Conservation (phyloP, 92 coral and sea anemone genomes). For the Bergia sp. region DNA sequence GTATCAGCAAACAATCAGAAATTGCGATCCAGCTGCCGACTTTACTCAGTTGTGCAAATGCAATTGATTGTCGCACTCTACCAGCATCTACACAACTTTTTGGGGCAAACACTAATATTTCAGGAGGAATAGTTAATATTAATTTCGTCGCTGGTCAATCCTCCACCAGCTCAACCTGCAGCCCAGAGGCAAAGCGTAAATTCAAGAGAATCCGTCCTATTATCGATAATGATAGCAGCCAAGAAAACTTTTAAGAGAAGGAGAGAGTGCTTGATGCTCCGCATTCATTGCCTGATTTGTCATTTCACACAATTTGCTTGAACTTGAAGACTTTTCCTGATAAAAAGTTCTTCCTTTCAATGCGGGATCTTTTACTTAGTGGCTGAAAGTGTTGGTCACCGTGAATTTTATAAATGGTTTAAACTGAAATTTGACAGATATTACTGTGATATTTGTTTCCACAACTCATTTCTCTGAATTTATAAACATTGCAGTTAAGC, state of each 20-base stretch:
- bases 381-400: not conserved
- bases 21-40: too few relatives aligned
- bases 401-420: not conserved
- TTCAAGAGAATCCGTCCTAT: not conserved
- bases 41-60: not conserved
- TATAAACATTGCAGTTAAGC: not conserved
- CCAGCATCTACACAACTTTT: not conserved
- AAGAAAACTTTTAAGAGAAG: not conserved
- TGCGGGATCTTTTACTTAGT: not conserved
- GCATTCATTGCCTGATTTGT: not conserved
- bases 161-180: slow-evolving; percentile 1
- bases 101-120: not conserved
- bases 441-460: not conserved
- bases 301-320: not conserved
- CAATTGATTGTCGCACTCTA: not conserved
- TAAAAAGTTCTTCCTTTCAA: not conserved
- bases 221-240: not conserved
- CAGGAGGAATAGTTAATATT: not conserved
- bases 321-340: not conserved
- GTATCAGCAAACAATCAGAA: too few relatives aligned
- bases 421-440: not conserved
- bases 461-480: not conserved
- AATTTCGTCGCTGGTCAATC: not conserved
- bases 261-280: not conserved
- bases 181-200: not conserved